Percentiles rank a stretch among this genome's conserved stretches.
These are phyloP conservation scores for Ferrisia virgata DNA, from an alignment of 2,888 invertebrate genomes.

Conservation along the genomic window DNA sequence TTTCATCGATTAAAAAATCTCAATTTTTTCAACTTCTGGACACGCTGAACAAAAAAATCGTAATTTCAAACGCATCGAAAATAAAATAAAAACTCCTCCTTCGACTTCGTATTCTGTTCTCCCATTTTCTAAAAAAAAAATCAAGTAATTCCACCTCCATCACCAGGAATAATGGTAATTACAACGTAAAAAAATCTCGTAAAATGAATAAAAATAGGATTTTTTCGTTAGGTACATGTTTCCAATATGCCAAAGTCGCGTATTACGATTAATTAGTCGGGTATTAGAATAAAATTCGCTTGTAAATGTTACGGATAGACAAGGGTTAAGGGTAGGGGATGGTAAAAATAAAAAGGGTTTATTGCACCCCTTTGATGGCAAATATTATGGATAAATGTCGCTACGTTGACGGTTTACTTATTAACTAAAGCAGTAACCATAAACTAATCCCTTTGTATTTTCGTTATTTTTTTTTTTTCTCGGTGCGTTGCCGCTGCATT, in stretches of 20 bases:
- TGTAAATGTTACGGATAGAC: neutral
- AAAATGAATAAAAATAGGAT: neutral
- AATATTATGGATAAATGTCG: slow-evolving; percentile 20
- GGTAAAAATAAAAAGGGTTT: neutral
- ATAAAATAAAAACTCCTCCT: too few relatives aligned
- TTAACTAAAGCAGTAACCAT: slow-evolving; percentile 2
- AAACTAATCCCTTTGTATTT: slow-evolving; percentile 9
- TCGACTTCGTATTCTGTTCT: neutral
- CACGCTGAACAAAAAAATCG: too few relatives aligned
- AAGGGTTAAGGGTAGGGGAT: neutral
- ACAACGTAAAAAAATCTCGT: neutral
- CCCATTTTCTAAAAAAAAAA: neutral
- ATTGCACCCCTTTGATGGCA: slow-evolving; percentile 6
- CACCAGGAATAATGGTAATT: too few relatives aligned
- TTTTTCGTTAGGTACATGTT: neutral
- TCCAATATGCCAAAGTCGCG: neutral
- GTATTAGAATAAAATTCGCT: neutral
- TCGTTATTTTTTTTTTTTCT: neutral
- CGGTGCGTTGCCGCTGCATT: neutral
- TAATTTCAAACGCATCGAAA: too few relatives aligned
- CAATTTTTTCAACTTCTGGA: too few relatives aligned
- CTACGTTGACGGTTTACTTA: slow-evolving; percentile 6
- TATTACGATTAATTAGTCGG: neutral
- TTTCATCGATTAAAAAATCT: too few relatives aligned
- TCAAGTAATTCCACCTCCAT: too few relatives aligned